Percentiles rank a stretch among this genome's conserved stretches.
Evolutionary conservation across 1,140 invertebrate genomes (phyloP).

Genomic region (Pemphigus obesinymphae): DNA sequence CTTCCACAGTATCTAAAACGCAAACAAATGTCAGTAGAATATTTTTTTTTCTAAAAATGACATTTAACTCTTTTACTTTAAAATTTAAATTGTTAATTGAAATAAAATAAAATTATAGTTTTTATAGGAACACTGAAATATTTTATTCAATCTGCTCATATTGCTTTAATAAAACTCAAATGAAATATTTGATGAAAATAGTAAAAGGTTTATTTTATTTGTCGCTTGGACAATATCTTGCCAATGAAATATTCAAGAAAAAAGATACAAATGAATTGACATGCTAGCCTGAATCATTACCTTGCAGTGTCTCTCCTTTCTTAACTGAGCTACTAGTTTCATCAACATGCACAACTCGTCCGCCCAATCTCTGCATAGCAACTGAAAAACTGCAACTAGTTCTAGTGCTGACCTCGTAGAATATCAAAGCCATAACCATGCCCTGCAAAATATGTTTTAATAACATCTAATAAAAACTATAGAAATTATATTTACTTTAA

Average conservation of each 20-base stretch:
- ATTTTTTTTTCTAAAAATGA: constrained; percentile 1
- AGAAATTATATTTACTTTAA: constrained; percentile 58
- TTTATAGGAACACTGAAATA: too few relatives aligned
- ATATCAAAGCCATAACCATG: constrained; percentile 92
- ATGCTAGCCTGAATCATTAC: too few relatives aligned
- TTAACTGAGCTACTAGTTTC: constrained; percentile 84
- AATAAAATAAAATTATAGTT: too few relatives aligned
- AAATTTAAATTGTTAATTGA: too few relatives aligned
- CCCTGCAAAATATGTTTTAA: constrained; percentile 56
- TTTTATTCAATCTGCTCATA: too few relatives aligned
- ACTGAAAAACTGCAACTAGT: constrained; percentile 93
- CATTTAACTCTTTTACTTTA: too few relatives aligned
- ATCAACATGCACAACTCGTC: constrained; percentile 84
- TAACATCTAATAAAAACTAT: neutral
- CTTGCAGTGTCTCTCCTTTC: constrained; percentile 94
- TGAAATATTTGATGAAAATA: too few relatives aligned
- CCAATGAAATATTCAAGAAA: too few relatives aligned
- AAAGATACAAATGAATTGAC: too few relatives aligned
- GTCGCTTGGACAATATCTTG: too few relatives aligned
- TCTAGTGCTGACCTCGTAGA: constrained; percentile 95
- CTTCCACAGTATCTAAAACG: constrained; percentile 68
- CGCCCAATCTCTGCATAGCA: constrained; percentile 93
- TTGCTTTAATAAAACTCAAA: too few relatives aligned
- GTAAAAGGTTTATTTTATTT: too few relatives aligned
- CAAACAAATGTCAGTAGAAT: neutral